phyloP scores from a whole-genome alignment of 2,888 invertebrate species.

The Dryobotodes eremita region DNA sequence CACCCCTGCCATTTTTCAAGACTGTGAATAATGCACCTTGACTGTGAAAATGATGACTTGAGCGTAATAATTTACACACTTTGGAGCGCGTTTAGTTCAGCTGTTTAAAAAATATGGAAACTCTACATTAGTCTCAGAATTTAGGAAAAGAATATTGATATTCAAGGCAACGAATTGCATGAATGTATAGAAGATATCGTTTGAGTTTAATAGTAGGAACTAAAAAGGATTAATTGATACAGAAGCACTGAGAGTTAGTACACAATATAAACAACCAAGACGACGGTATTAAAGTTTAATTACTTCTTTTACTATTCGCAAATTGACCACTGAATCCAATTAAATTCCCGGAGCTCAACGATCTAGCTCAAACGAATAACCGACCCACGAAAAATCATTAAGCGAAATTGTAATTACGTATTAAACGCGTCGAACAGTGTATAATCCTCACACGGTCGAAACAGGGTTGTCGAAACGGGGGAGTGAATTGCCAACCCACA shows the following conservation, averaged over 20 bases:
- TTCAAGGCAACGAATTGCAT: neutral
- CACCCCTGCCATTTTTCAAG: slow-evolving; percentile 45
- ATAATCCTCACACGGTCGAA: slow-evolving; percentile 71
- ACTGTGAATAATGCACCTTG: slow-evolving; percentile 53
- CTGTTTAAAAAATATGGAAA: slow-evolving; percentile 18
- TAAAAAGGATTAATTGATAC: neutral
- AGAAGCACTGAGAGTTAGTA: neutral
- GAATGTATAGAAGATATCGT: neutral
- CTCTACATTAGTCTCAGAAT: neutral
- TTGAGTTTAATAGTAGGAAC: neutral
- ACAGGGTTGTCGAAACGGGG: slow-evolving; percentile 74
- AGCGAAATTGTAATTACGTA: slow-evolving; percentile 68
- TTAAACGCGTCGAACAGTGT: slow-evolving; percentile 64
- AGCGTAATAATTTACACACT: slow-evolving; percentile 52
- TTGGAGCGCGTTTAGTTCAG: slow-evolving; percentile 30
- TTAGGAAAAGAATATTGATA: neutral
- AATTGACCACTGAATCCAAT: slow-evolving; percentile 49
- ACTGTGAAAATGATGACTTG: slow-evolving; percentile 50
- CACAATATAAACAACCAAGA: slow-evolving; percentile 14
- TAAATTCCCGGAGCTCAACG: slow-evolving; percentile 38
- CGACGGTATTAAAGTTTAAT: slow-evolving; percentile 30
- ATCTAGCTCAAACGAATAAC: slow-evolving; percentile 55
- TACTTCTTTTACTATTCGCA: slow-evolving; percentile 28
- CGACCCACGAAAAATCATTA: slow-evolving; percentile 66
- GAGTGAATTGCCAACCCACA: slow-evolving; percentile 79